Base-by-base conservation (phyloP, 2,113 vertebrate species). In the Polyodon spathula region DNA sequence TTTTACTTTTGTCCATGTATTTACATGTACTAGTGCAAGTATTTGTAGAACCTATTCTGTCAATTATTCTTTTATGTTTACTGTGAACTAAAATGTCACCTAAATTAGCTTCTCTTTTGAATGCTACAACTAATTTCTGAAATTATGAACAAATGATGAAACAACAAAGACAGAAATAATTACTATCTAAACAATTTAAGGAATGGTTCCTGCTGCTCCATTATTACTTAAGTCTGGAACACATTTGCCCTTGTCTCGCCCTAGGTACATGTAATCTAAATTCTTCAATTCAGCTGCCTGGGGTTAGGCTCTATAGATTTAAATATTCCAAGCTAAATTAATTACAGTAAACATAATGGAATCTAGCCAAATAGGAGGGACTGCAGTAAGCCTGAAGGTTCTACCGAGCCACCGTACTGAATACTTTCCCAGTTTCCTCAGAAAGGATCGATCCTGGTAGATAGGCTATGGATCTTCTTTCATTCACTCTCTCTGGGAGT, bases 401-500 rank as follows among this genome's bases (percentile, higher is more conserved):
- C 37, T 12, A 5, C n/a, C 37, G 27, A 44, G 27, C 59, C 37
- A 42, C 37, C 44, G 6, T 50, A 9, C 59, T 38, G 14, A 41
- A 51, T 11, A 39, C 59, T 51, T 51, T 50, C 59, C 38, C 6
- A 51, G 48, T 37, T 14, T 60, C n/a, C 38, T 15, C 59, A 60
- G 11, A 37, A 46, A 14, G 48, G 37, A 60, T 60, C 50, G 59
- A 60, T 60, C 48, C 17, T 43, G 10, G 43, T 39, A 51, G 46
- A 60, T 60, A 43, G 43, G 38, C 17, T 60, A 60, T 60, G 44
- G 59, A 60, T 60, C 59, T 60, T 42, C 50, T 60, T 60, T 60
- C 48, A 60, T 60, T 60, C 46, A 50, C 38, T 60, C 44, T 60
- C 59, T 48, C 40, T 40, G 7, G 39, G 11, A 57, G 56, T 40